Evolutionary conservation across 1,140 invertebrate species (phyloP).

Genomic region (Papilio polytes): DNA sequence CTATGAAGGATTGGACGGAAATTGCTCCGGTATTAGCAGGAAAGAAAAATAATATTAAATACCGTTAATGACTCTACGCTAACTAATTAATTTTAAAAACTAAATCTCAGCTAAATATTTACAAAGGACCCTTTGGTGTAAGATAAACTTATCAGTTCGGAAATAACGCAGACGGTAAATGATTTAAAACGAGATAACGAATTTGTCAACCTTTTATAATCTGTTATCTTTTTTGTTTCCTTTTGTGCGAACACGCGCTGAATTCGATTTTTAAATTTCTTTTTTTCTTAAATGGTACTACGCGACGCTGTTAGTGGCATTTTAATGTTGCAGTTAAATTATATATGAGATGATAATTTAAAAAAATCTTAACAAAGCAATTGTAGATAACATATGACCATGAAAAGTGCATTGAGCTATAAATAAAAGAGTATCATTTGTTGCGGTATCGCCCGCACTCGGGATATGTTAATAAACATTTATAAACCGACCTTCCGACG

Average conservation of each 20-base stretch:
- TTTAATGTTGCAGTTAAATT: too few relatives aligned
- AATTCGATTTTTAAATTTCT: not conserved
- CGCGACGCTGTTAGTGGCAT: too few relatives aligned
- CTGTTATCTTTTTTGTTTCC: not conserved
- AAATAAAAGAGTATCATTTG: not conserved
- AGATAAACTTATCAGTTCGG: not conserved
- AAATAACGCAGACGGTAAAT: not conserved
- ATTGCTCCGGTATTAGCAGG: not conserved
- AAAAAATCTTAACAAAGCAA: not conserved
- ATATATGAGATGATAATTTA: too few relatives aligned
- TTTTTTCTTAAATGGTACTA: too few relatives aligned
- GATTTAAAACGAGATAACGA: not conserved
- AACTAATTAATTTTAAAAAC: too few relatives aligned
- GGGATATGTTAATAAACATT: constrained; percentile 11
- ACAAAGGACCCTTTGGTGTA: not conserved
- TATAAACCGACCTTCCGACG: constrained; percentile 1
- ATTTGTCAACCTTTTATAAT: not conserved
- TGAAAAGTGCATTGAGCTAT: constrained; percentile 17
- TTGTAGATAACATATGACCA: not conserved
- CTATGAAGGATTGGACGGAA: not conserved
- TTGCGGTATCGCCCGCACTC: constrained; percentile 6
- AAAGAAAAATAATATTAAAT: not conserved
- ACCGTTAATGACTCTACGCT: not conserved
- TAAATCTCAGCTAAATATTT: not conserved
- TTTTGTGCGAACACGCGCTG: not conserved